These are phyloP conservation scores for Ophioninae sp. DNA, from an alignment of 2,888 invertebrate genomes.

Conservation along the genomic window DNA sequence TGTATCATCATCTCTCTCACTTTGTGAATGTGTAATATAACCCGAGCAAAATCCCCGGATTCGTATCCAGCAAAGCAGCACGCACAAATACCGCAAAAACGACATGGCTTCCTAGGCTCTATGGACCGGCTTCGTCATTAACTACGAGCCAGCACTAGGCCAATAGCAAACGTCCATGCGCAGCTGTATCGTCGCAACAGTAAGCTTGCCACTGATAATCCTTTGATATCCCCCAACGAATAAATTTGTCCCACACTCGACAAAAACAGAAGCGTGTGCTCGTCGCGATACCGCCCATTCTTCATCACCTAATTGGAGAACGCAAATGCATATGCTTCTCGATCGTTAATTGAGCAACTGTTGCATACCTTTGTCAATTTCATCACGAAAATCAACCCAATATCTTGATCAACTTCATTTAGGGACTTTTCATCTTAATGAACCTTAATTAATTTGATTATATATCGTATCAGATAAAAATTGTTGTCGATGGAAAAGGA, in stretches of 20 bases:
- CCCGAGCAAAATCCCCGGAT: conserved; percentile 15
- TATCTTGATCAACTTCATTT: too few relatives aligned
- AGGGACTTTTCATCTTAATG: too few relatives aligned
- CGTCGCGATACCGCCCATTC: neutral
- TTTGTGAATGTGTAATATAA: conserved; percentile 21
- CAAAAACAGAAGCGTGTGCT: neutral
- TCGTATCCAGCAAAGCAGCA: conserved; percentile 36
- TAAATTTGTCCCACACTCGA: neutral
- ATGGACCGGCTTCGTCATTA: conserved; percentile 38
- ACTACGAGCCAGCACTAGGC: conserved; percentile 40
- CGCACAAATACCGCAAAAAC: neutral
- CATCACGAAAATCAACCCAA: neutral
- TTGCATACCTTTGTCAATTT: neutral
- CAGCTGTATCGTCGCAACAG: conserved; percentile 21
- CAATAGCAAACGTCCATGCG: conserved; percentile 8
- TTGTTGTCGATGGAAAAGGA: too few relatives aligned
- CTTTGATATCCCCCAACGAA: conserved; percentile 22
- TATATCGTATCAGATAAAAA: too few relatives aligned
- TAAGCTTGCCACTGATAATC: conserved; percentile 19
- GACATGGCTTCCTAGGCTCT: conserved; percentile 21
- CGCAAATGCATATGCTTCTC: neutral
- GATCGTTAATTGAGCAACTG: neutral
- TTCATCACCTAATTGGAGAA: neutral
- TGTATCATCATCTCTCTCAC: neutral
- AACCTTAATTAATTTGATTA: too few relatives aligned